These are phyloP conservation scores for Scomber scombrus DNA, from an alignment of 2,113 vertebrate species.

Conservation along the genomic window DNA sequence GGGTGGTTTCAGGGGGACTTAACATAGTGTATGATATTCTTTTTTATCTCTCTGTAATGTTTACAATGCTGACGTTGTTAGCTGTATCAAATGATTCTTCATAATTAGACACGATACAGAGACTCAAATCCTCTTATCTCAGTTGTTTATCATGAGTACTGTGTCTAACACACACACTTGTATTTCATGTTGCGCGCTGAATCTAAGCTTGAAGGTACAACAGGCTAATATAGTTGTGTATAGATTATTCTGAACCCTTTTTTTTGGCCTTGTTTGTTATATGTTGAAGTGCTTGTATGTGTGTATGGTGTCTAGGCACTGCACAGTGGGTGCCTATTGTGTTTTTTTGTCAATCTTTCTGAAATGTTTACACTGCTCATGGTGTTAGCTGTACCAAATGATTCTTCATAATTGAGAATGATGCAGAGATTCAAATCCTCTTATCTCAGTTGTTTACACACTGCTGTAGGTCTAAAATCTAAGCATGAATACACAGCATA, in stretches of 20 bases:
- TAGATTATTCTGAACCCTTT: constrained; percentile 28
- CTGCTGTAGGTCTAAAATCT: constrained; percentile 11
- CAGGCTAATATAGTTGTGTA: constrained; percentile 5
- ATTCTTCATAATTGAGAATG: constrained; percentile 46
- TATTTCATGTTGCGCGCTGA: constrained; percentile 17
- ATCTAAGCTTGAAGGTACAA: constrained; percentile 42
- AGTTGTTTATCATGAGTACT: constrained; percentile 63
- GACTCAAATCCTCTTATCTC: constrained; percentile 68
- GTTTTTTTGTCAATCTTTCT: constrained; percentile 28
- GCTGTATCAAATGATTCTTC: constrained; percentile 73
- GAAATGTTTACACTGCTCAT: constrained; percentile 62
- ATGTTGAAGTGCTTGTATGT: constrained; percentile 8
- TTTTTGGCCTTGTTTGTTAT: constrained; percentile 35
- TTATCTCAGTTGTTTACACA: constrained; percentile 54
- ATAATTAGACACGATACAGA: constrained; percentile 74
- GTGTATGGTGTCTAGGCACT: constrained; percentile 17
- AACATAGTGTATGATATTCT: constrained; percentile 72
- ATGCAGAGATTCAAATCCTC: constrained; percentile 55
- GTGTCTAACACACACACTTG: constrained; percentile 11
- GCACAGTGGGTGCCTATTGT: constrained; percentile 38
- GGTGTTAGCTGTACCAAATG: constrained; percentile 58
- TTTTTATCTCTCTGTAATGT: constrained; percentile 71
- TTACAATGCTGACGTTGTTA: constrained; percentile 77
- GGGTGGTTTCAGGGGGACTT: constrained; percentile 48
- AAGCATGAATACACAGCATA: neutral